These are phyloP conservation scores for Euspilapteryx auroguttella DNA, from an alignment of 2,888 invertebrate genomes.

Conservation along the genomic window DNA sequence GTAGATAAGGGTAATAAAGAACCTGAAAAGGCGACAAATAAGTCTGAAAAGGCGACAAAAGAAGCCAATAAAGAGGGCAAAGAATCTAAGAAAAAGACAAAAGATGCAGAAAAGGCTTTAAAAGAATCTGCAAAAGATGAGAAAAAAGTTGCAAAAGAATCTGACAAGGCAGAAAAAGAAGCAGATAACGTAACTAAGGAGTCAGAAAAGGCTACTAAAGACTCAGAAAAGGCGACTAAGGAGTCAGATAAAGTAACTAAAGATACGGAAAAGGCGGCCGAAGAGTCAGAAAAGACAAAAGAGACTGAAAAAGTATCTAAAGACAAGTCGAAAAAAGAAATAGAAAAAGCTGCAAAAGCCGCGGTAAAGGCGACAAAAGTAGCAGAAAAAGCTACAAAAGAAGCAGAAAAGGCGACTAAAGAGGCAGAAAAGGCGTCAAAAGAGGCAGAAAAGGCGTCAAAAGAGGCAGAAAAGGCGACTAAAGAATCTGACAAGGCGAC, in stretches of 20 bases:
- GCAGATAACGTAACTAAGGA: slow-evolving; percentile 4
- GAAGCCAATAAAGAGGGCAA: too few relatives aligned
- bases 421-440: neutral
- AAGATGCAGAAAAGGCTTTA: slow-evolving; percentile 6
- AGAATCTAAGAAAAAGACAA: slow-evolving; percentile 1
- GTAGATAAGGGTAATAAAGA: slow-evolving; percentile 5
- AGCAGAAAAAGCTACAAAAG: neutral
- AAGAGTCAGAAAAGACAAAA: slow-evolving; percentile 2
- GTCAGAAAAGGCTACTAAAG: neutral
- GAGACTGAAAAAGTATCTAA: neutral
- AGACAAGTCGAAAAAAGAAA: slow-evolving; percentile 6
- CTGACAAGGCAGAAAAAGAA: slow-evolving; percentile 7
- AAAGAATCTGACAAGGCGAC: slow-evolving; percentile 4
- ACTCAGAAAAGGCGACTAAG: slow-evolving; percentile 2
- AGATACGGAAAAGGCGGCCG: slow-evolving; percentile 6
- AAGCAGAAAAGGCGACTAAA: slow-evolving; percentile 1
- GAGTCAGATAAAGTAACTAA: slow-evolving; percentile 4
- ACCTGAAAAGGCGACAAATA: too few relatives aligned
- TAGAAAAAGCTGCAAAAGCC: slow-evolving; percentile 6
- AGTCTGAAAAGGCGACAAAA: too few relatives aligned
- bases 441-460: neutral
- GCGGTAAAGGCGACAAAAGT: neutral
- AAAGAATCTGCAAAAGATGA: slow-evolving; percentile 3
- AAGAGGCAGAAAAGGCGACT: slow-evolving; percentile 3
- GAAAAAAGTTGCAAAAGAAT: slow-evolving; percentile 6